Conservation (phyloP, 2,113 vertebrate species). For the Eonycteris spelaea region DNA sequence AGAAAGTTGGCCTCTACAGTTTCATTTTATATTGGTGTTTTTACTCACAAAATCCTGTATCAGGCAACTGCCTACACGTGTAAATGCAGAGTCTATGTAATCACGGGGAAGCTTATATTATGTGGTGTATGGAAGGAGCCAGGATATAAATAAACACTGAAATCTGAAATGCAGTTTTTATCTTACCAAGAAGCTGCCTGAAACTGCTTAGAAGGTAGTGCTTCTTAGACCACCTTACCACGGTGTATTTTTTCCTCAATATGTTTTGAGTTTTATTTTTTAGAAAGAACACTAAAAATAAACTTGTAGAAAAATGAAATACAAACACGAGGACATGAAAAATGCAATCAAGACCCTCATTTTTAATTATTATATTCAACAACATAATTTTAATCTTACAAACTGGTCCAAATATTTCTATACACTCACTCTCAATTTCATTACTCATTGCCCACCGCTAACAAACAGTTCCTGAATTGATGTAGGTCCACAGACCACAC, state of each 20-base stretch:
- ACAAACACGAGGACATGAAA: neutral
- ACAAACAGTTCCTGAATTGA: neutral
- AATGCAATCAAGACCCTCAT: neutral
- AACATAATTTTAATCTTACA: neutral
- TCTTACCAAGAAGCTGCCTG: neutral
- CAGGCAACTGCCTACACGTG: neutral
- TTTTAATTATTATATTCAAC: neutral
- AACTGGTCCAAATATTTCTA: neutral
- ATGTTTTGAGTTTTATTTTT: neutral
- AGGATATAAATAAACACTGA: neutral
- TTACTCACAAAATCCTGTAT: neutral
- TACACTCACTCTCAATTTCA: neutral
- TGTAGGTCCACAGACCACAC: neutral
- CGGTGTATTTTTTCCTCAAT: neutral
- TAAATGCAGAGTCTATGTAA: neutral
- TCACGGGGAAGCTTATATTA: neutral
- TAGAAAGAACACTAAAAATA: neutral
- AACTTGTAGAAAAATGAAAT: neutral
- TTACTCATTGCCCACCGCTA: neutral
- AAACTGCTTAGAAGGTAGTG: neutral
- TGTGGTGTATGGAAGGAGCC: accelerated
- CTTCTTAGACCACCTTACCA: neutral
- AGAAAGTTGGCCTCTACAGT: neutral
- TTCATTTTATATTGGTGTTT: neutral
- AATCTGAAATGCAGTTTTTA: neutral